Conservation (phyloP, 1,140 invertebrate species). For the Ctenoplectra terminalis region DNA sequence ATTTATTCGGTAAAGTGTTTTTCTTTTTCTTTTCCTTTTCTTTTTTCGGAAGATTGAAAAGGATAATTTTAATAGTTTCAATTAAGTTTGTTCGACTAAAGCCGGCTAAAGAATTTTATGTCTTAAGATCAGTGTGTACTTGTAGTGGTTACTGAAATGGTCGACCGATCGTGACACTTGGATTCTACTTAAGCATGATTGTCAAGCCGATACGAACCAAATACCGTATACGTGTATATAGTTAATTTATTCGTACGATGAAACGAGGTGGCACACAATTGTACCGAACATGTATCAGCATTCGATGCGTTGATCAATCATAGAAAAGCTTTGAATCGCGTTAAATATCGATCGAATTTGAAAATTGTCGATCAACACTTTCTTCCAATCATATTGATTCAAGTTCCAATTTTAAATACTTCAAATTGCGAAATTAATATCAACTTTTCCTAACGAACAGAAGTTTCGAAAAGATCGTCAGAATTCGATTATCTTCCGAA, state of each 20-base stretch:
- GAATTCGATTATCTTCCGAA: background rate
- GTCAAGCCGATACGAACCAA: slow-evolving; percentile 49
- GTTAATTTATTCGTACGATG: slow-evolving; percentile 43
- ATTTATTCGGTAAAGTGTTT: no score
- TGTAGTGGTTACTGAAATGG: background rate
- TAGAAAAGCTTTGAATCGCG: background rate
- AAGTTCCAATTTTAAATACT: background rate
- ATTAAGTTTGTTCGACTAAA: no score
- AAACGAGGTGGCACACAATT: slow-evolving; percentile 6
- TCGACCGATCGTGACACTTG: slow-evolving; percentile 15
- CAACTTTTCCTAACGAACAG: background rate
- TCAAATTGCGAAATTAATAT: background rate
- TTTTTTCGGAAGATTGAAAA: no score
- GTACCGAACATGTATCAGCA: background rate
- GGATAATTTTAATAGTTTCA: no score
- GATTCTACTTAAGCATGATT: slow-evolving; percentile 32
- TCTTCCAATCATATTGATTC: background rate
- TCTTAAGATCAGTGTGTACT: background rate
- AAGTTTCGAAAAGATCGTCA: no score
- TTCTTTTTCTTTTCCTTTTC: no score
- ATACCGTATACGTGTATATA: slow-evolving; percentile 63
- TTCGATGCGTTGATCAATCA: slow-evolving; percentile 27
- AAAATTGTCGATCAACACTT: background rate
- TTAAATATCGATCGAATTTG: slow-evolving; percentile 4
- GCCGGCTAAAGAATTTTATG: background rate